phyloP scores from a whole-genome alignment of 53 echinoderm and acorn worm genomes.

The Mesocentrotus franciscanus region DNA sequence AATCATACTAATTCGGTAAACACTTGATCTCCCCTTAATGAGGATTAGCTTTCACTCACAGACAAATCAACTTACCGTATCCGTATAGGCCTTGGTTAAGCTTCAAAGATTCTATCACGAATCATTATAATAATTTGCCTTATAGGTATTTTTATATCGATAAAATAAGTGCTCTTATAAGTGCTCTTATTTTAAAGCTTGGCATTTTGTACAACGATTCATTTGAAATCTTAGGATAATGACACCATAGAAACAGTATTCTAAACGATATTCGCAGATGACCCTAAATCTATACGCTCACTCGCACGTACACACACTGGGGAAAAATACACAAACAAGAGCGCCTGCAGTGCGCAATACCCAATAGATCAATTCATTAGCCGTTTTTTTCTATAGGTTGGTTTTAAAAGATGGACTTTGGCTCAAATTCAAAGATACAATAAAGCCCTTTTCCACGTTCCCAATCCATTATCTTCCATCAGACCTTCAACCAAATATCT shows the following conservation, averaged over 20 bases:
- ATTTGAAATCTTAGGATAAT: not conserved
- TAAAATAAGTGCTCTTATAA: too few species aligned
- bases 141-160: too few species aligned
- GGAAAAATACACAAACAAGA: not conserved
- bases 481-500: slow-evolving; percentile 21
- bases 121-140: too few species aligned
- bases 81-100: not conserved
- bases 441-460: not conserved
- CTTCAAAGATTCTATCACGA: not conserved
- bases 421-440: slow-evolving; percentile 7
- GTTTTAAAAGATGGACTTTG: slow-evolving; percentile 9
- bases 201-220: not conserved
- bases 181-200: not conserved
- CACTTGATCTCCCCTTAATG: too few species aligned
- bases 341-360: not conserved
- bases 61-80: too few species aligned
- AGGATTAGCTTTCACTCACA: too few species aligned
- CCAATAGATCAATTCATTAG: slow-evolving; percentile 4
- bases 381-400: not conserved
- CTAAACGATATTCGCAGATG: not conserved
- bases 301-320: not conserved
- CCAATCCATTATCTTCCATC: not conserved
- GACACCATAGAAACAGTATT: not conserved
- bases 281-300: not conserved
- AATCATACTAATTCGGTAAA: too few species aligned